Percentiles rank a stretch among this genome's conserved stretches.
These are phyloP conservation scores for Chydorus sphaericus DNA, from an alignment of 2,888 invertebrate species.

Conservation along the genomic window DNA sequence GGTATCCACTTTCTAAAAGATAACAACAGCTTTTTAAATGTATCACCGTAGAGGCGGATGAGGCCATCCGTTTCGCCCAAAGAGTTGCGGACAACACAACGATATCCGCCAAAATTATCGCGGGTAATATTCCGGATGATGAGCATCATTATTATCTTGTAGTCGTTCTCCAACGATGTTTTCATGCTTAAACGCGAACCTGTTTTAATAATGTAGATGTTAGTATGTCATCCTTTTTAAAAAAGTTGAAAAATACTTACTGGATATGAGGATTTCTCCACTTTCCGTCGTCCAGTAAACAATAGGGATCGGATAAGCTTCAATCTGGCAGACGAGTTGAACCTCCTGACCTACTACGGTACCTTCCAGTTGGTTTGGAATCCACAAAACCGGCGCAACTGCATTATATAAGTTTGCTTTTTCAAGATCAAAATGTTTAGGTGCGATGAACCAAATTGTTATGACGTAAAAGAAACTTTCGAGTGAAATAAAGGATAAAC, in stretches of 20 bases:
- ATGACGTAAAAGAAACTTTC: background rate
- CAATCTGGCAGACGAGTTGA: conserved; percentile 5
- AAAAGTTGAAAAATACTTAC: background rate
- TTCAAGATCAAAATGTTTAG: conserved; percentile 14
- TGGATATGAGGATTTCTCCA: conserved; percentile 9
- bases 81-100: conserved; percentile 19
- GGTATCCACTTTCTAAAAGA: background rate
- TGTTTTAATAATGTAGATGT: background rate
- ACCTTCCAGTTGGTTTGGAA: conserved; percentile 14
- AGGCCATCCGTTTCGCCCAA: conserved; percentile 20
- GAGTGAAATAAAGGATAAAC: background rate
- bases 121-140: conserved; percentile 18
- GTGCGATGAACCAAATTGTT: background rate
- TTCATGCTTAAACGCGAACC: conserved; percentile 13
- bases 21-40: background rate
- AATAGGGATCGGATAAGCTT: conserved; percentile 12
- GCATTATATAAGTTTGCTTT: too few relatives aligned
- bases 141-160: conserved; percentile 19
- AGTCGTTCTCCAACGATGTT: conserved; percentile 17
- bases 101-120: conserved; percentile 18
- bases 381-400: conserved; percentile 16
- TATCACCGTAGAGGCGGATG: conserved; percentile 18
- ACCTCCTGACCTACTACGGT: conserved; percentile 12
- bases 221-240: background rate
- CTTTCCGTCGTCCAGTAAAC: conserved; percentile 12